A percentile compares a stretch with the other conserved stretches of the same genome.
These are phyloP conservation scores for Uromys caudimaculatus DNA, from an alignment of 2,797 vertebrate genomes.

Conservation along the genomic window DNA sequence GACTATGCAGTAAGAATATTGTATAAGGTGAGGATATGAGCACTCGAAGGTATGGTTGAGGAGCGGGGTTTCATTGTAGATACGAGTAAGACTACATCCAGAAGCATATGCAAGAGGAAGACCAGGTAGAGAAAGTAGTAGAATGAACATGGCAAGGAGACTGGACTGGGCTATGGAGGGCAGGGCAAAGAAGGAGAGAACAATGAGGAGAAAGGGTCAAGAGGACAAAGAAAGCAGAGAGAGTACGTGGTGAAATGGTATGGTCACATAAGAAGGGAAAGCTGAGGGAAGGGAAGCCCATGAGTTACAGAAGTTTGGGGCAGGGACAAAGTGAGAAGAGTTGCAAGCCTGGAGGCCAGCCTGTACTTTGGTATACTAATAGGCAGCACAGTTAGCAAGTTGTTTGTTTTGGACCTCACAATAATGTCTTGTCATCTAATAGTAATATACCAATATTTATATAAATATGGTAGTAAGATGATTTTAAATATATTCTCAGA, in stretches of 20 bases:
- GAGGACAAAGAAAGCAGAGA: not conserved
- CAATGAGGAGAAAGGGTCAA: not conserved
- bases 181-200: not conserved
- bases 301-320: no score
- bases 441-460: conserved; percentile 29
- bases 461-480: conserved; percentile 2
- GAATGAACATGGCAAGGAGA: not conserved
- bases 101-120: not conserved
- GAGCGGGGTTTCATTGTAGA: not conserved
- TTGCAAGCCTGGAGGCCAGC: not conserved
- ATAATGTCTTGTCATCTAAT: conserved; percentile 17
- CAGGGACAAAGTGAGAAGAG: no score
- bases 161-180: not conserved
- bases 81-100: not conserved
- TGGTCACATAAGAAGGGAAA: not conserved
- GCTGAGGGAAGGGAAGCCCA: not conserved
- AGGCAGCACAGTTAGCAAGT: not conserved
- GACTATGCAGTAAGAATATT: not conserved
- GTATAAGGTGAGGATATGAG: not conserved
- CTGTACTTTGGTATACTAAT: no score
- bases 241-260: not conserved
- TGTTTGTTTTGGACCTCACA: not conserved
- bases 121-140: not conserved
- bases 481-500: conserved; percentile 7
- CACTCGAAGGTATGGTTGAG: not conserved